phyloP scores from a whole-genome alignment of 2,888 invertebrate species.

The Pteria penguin region DNA sequence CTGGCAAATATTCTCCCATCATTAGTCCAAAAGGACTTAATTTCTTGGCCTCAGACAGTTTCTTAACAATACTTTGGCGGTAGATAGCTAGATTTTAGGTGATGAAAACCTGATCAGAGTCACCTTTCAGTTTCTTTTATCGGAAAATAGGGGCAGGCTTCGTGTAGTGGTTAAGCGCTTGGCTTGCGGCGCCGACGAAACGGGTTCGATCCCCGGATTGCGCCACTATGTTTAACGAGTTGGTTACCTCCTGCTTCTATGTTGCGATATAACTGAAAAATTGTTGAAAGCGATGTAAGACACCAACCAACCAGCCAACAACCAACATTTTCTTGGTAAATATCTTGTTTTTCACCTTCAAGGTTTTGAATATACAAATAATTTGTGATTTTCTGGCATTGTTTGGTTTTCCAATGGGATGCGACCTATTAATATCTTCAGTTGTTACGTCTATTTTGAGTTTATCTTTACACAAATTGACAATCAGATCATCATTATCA shows the following conservation, averaged over 20 bases:
- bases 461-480: not conserved
- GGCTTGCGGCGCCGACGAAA: too few relatives aligned
- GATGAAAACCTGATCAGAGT: not conserved
- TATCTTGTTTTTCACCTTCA: not conserved
- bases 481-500: not conserved
- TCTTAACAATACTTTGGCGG: not conserved
- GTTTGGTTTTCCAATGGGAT: too few relatives aligned
- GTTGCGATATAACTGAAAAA: too few relatives aligned
- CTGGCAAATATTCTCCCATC: not conserved
- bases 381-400: not conserved
- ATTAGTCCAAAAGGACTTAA: not conserved
- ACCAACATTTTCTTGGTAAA: too few relatives aligned
- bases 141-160: too few relatives aligned
- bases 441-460: not conserved
- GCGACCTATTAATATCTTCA: too few relatives aligned
- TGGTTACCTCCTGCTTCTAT: too few relatives aligned
- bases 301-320: too few relatives aligned
- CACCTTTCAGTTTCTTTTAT: not conserved
- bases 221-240: too few relatives aligned
- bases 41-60: not conserved
- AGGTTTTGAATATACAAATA: not conserved
- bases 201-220: too few relatives aligned
- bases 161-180: too few relatives aligned
- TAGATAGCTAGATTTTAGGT: not conserved
- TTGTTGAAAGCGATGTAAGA: too few relatives aligned